Evolutionary conservation across 2,113 vertebrate genomes (phyloP).

Genomic region (Podocnemis expansa): DNA sequence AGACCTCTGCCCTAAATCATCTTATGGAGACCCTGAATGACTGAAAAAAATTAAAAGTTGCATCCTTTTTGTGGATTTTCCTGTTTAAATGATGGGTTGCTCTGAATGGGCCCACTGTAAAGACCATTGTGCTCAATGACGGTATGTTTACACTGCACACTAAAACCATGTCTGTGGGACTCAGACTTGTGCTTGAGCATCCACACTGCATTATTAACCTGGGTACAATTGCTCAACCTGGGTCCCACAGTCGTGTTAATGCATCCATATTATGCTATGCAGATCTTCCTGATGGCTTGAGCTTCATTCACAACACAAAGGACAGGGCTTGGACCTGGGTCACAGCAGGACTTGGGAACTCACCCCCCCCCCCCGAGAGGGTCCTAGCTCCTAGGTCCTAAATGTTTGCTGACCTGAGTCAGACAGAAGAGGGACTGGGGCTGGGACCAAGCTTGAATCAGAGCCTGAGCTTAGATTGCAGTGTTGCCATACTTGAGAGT

Average conservation of each 20-base stretch:
- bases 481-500: not conserved
- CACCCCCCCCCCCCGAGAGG: not conserved
- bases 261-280: not conserved
- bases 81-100: not conserved
- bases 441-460: not conserved
- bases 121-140: not conserved
- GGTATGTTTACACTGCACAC: not conserved
- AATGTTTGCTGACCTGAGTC: not conserved
- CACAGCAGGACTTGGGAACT: not conserved
- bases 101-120: not conserved
- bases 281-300: not conserved
- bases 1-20: not conserved
- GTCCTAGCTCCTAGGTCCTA: not conserved
- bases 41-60: not conserved
- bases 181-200: not conserved
- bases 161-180: not conserved
- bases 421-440: not conserved
- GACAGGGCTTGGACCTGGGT: not conserved
- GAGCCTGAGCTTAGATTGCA: not conserved
- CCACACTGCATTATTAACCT: not conserved
- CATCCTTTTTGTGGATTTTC: not conserved
- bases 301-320: not conserved
- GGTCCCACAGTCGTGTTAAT: not conserved
- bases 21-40: fast-evolving
- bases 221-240: not conserved